These are phyloP conservation scores for Luidia sarsii DNA, from an alignment of 53 echinoderm and acorn worm species.

Conservation along the genomic window DNA sequence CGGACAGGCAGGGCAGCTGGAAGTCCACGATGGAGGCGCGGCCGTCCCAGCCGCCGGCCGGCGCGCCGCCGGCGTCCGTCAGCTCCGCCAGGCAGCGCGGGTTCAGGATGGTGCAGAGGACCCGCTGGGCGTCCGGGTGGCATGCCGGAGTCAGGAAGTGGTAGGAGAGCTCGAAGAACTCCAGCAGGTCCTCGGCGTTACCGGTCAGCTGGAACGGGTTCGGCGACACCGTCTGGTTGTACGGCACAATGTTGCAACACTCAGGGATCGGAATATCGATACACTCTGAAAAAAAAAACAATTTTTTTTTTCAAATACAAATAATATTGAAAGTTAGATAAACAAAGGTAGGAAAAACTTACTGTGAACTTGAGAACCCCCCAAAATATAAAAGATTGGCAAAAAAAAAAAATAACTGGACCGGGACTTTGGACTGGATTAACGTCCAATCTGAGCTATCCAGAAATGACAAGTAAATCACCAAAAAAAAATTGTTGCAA, in stretches of 20 bases:
- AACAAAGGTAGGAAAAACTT: no score
- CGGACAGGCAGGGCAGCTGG: slow-evolving; percentile 49
- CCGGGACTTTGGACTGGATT: no score
- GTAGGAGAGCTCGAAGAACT: slow-evolving; percentile 42
- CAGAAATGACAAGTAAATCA: no score
- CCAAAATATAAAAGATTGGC: no score
- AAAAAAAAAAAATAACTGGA: no score
- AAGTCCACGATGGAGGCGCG: slow-evolving; percentile 37
- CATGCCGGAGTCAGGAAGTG: slow-evolving; percentile 50
- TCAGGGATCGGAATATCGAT: slow-evolving; percentile 28
- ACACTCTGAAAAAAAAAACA: slow-evolving; percentile 11
- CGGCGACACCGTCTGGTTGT: slow-evolving; percentile 54
- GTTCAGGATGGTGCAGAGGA: slow-evolving; percentile 59
- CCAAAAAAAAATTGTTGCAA: no score
- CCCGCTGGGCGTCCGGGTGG: slow-evolving; percentile 48
- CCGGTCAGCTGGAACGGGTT: slow-evolving; percentile 46
- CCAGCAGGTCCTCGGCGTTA: slow-evolving; percentile 21
- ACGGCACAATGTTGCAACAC: slow-evolving; percentile 22
- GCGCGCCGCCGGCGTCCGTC: background rate
- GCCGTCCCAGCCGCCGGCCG: background rate
- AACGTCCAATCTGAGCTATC: no score
- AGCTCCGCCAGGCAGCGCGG: slow-evolving; percentile 35
- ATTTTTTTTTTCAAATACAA: background rate
- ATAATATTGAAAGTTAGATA: no score
- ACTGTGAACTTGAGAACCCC: no score